Evolutionary conservation across 2,113 vertebrate species (phyloP), one percentile per base, ranked within the genome.

Genomic region (Myxocyprinus asiaticus): DNA sequence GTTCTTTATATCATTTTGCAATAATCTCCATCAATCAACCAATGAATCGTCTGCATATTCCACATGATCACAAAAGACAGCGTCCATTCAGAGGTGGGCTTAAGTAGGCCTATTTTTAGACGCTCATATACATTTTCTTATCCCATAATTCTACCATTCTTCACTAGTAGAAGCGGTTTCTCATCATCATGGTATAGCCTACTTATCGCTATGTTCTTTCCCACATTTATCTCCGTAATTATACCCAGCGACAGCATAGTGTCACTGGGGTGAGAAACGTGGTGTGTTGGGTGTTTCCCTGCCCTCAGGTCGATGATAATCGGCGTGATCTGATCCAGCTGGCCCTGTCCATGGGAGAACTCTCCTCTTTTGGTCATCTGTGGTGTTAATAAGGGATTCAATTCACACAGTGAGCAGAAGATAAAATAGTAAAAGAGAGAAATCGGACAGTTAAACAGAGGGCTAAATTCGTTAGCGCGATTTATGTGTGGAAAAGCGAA

Each of bases 221-320:
- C 84, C 85, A 88, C 88, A 86, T 80, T 67, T 33, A 65, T 89
- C 84, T 85, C 76, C 77, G 44, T 88, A 85, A 90, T 89, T 87
- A 83, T 74, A 67, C 70, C 47, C 83, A 72, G 85, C 81, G 82
- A 84, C 86, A 82, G 80, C 59, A 69, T 77, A 77, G 89, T 89
- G 88, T 88, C 87, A 78, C 75, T 55, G 71, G 82, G 83, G 84
- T 84, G 81, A 76, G 65, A 67, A 80, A 70, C 81, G 68, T 75
- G 75, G 62, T 82, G 22, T 33, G 22, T 33, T 33, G 22, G 22
- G 22, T 33, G 63, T 84, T 76, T 72, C 81, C 43, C 76, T 81
- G 63, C 85, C 85, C 80, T 72, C 83, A 82, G 83, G 74, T 84
- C 76, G 75, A 48, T 85, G 86, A 85, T 88, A 87, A 84, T 53